These are phyloP conservation scores for Thaumatotibia leucotreta DNA, from an alignment of 1,140 invertebrate genomes.

Conservation along the genomic window DNA sequence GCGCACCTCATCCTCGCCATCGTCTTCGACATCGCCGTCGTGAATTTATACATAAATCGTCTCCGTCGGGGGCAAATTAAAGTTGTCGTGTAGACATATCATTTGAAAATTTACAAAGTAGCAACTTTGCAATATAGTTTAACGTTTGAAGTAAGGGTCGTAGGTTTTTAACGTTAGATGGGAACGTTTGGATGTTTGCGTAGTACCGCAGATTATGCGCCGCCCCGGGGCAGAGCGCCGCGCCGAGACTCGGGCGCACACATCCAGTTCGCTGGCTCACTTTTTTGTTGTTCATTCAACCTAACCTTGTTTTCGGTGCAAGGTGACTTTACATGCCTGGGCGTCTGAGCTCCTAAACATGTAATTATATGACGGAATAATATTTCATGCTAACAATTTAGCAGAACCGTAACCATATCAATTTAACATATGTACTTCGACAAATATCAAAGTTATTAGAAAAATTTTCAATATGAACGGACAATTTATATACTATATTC, in stretches of 20 bases:
- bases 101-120: slow-evolving; percentile 32
- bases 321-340: slow-evolving; percentile 73
- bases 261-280: slow-evolving; percentile 27
- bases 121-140: slow-evolving; percentile 39
- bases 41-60: slow-evolving; percentile 21
- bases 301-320: slow-evolving; percentile 65
- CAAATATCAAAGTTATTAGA: slow-evolving; percentile 32
- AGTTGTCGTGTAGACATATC: slow-evolving; percentile 49
- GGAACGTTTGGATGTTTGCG: slow-evolving; percentile 38
- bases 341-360: slow-evolving; percentile 66
- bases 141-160: slow-evolving; percentile 31
- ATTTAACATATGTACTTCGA: slow-evolving; percentile 56
- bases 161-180: slow-evolving; percentile 34
- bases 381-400: slow-evolving; percentile 61
- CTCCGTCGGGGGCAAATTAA: slow-evolving; percentile 14
- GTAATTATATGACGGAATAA: slow-evolving; percentile 66
- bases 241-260: slow-evolving; percentile 23
- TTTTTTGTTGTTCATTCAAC: slow-evolving; percentile 70
- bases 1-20: slow-evolving; percentile 37
- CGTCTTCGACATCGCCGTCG: slow-evolving; percentile 37
- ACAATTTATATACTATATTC: slow-evolving; percentile 13
- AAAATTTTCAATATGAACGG: not conserved
- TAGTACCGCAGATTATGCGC: slow-evolving; percentile 35
- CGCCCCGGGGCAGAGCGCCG: slow-evolving; percentile 21
- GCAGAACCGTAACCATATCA: slow-evolving; percentile 64